Base-by-base conservation (phyloP, 2,113 vertebrate species). In the Pimephales promelas region DNA sequence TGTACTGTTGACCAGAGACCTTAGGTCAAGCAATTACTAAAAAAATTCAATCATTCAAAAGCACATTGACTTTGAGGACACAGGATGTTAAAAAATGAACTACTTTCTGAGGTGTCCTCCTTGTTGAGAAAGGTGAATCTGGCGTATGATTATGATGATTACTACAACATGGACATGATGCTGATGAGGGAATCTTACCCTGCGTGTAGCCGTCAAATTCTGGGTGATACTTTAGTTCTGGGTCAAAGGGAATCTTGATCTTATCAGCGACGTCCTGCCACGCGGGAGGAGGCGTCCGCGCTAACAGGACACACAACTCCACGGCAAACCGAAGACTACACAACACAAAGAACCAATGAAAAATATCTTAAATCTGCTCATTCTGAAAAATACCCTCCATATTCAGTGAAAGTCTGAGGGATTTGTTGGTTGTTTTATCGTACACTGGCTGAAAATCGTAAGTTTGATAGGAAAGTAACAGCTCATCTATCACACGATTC, bases 211-310 rank as follows among this genome's bases (percentile, higher is more conserved):
- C 96, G 0, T 99, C 97, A 0, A 92, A 99, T 87, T 99, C 98
- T 0, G 97, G 98, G 40, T 99, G 97, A 40, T 96, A 99, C 45
- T 93, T 92, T 66, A 26, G 88, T 75, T 92, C 91, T 0, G 85
- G 76, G 86, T 99, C 96, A 83, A 96, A 99, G 10, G 96, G 97
- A 82, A 99, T 94, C 90, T 96, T 97, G 77, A 99, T 88, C 79
- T 91, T 92, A 26, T 94, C 89, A 0, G 96, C 95, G 52, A 95
- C 85, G 8, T 90, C 88, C 85, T 94, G 85, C 98, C 98, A 99
- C 52, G 93, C 90, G 45, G 91, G 88, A 0, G 97, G 95, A 10
- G 91, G 89, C 0, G 93, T 91, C 47, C 93, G 66, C 5, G 91
- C 89, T 70, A 98, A 90, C 85, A 96, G 94, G 5, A 36, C 45